Conservation (phyloP, 53 echinoderm and acorn worm species). For the Patiria pectinifera region DNA sequence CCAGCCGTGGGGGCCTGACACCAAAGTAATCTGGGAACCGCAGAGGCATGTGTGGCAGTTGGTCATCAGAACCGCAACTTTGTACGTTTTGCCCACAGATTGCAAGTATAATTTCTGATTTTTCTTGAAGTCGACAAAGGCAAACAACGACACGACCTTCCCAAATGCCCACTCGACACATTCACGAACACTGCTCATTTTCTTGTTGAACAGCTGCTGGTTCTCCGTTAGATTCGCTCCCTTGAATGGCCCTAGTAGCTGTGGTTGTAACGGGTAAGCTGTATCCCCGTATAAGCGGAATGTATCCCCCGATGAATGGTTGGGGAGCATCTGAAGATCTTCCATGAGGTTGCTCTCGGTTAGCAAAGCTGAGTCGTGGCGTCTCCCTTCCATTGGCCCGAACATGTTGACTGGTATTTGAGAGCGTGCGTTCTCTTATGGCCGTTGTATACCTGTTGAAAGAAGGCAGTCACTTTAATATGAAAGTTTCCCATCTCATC, state of each 20-base stretch:
- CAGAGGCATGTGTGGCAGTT: neutral
- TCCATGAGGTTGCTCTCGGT: neutral
- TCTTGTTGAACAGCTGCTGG: neutral
- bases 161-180: neutral
- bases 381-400: neutral
- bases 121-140: slow-evolving; percentile 9
- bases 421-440: neutral
- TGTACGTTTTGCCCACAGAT: neutral
- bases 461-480: too few relatives aligned
- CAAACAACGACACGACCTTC: neutral
- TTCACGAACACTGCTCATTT: neutral
- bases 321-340: neutral
- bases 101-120: too few relatives aligned
- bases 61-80: neutral
- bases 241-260: neutral
- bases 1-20: neutral
- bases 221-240: neutral
- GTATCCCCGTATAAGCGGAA: neutral
- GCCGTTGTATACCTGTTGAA: too few relatives aligned
- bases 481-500: too few relatives aligned
- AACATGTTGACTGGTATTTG: neutral
- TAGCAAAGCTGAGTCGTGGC: too few relatives aligned
- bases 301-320: neutral
- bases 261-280: neutral
- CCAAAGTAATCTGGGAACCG: too few relatives aligned